These are phyloP conservation scores for Sorex araneus DNA, from an alignment of 2,113 vertebrate genomes.

Conservation along the genomic window DNA sequence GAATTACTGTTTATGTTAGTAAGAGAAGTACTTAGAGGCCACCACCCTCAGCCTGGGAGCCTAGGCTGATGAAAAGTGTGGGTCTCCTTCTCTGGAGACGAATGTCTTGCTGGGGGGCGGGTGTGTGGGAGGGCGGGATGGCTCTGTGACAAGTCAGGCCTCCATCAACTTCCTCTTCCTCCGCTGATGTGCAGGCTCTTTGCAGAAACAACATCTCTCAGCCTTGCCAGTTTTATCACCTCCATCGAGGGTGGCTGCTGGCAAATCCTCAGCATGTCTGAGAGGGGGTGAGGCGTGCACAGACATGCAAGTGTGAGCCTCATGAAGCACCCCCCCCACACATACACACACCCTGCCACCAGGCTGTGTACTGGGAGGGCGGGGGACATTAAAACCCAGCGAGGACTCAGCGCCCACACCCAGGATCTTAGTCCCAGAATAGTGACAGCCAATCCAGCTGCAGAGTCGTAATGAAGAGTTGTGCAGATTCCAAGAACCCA, in stretches of 20 bases:
- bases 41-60: conserved; percentile 35
- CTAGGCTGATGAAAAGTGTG: conserved; percentile 63
- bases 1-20: conserved; percentile 64
- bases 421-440: conserved; percentile 83
- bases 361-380: conserved; percentile 77
- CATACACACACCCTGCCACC: conserved; percentile 79
- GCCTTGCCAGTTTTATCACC: conserved; percentile 85
- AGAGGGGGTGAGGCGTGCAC: conserved; percentile 83
- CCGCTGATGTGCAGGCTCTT: conserved; percentile 65
- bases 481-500: conserved; percentile 84
- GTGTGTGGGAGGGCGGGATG: no score
- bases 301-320: conserved; percentile 85
- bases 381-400: conserved; percentile 83
- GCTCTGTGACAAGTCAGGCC: background rate
- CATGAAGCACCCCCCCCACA: conserved; percentile 73
- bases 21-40: conserved; percentile 17
- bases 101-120: background rate
- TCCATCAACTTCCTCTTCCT: conserved; percentile 63
- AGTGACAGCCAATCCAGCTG: conserved; percentile 89
- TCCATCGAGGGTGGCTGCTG: conserved; percentile 85
- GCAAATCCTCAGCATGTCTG: conserved; percentile 84
- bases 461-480: conserved; percentile 85
- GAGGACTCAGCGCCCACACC: conserved; percentile 82
- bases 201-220: conserved; percentile 83
- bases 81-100: conserved; percentile 67